These are phyloP conservation scores for Oncopeltus fasciatus DNA, from an alignment of 1,140 invertebrate species.

Conservation along the genomic window DNA sequence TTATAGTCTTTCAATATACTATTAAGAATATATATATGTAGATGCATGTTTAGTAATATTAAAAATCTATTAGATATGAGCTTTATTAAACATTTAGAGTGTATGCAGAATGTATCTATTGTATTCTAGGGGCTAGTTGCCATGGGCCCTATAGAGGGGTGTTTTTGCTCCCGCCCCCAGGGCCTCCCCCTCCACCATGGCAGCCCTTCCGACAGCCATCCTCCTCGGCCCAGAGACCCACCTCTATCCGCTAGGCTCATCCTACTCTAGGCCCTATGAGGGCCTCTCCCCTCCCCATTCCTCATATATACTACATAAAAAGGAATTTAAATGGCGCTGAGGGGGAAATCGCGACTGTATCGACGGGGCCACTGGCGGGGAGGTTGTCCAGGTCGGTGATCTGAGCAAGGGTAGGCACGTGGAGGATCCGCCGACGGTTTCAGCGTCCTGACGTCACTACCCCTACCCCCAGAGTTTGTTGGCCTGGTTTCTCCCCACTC, in stretches of 20 bases:
- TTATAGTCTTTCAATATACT: too few species aligned
- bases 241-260: background rate
- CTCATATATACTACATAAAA: too few species aligned
- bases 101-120: too few species aligned
- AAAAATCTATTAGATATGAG: too few species aligned
- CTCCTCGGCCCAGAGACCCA: background rate
- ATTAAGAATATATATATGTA: too few species aligned
- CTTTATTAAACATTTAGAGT: too few species aligned
- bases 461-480: background rate
- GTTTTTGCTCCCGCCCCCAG: background rate
- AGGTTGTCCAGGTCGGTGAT: conserved; percentile 22
- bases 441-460: conserved; percentile 13
- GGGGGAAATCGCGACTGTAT: too few species aligned
- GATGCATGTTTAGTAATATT: too few species aligned
- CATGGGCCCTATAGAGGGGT: background rate
- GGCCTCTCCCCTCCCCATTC: too few species aligned
- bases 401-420: conserved; percentile 7
- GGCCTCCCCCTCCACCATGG: background rate
- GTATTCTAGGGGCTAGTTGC: background rate
- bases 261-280: background rate
- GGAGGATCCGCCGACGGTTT: conserved; percentile 14
- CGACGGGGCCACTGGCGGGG: conserved; percentile 17
- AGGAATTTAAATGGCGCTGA: background rate
- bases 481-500: background rate
- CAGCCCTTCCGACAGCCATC: background rate